These are phyloP conservation scores for Tachysurus fulvidraco DNA, from an alignment of 2,113 vertebrate species.

Conservation along the genomic window DNA sequence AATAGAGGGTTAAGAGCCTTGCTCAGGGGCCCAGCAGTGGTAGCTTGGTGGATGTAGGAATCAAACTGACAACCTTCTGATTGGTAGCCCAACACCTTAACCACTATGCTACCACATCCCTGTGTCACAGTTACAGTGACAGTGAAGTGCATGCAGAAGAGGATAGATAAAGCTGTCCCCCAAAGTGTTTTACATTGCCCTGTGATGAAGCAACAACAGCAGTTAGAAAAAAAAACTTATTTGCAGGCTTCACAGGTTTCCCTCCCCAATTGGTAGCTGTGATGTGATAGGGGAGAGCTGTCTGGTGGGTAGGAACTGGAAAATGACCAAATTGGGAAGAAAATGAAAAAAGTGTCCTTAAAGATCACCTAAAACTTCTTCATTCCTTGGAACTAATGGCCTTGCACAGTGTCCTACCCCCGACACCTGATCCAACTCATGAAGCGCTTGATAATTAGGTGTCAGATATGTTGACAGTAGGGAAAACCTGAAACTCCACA, in stretches of 20 bases:
- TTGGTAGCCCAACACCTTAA: too few species aligned
- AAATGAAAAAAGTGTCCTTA: not conserved
- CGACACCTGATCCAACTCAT: not conserved
- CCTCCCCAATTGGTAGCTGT: not conserved
- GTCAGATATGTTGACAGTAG: conserved; percentile 3
- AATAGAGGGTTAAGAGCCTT: too few species aligned
- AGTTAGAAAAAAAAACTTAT: not conserved
- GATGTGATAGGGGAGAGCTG: not conserved
- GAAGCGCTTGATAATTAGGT: conserved; percentile 25
- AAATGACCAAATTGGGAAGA: not conserved
- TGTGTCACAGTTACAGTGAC: not conserved
- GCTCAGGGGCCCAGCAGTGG: too few species aligned
- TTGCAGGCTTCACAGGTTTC: not conserved
- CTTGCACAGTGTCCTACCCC: not conserved
- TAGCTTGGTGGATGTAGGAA: too few species aligned
- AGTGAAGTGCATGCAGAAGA: not conserved
- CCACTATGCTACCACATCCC: too few species aligned
- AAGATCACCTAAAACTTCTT: not conserved
- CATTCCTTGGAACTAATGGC: not conserved
- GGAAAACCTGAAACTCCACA: conserved; percentile 13
- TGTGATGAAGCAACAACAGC: not conserved
- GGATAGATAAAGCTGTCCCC: too few species aligned
- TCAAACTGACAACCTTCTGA: too few species aligned
- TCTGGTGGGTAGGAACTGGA: not conserved
- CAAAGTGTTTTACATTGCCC: not conserved